Conservation (phyloP, 2,797 vertebrate species). For the Oophaga sylvatica region DNA sequence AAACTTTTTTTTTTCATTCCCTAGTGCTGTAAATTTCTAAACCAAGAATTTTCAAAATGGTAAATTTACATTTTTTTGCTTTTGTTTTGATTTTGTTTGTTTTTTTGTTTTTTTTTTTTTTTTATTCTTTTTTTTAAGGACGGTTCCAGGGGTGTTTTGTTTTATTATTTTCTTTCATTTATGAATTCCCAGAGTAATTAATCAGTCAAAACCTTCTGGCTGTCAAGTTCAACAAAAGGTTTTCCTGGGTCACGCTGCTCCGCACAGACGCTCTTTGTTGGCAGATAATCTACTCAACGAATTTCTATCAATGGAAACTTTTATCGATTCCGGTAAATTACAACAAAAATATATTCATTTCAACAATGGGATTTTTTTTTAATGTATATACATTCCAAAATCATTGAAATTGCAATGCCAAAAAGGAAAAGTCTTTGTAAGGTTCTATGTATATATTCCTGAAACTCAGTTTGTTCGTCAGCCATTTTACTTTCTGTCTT, state of each 20-base stretch:
- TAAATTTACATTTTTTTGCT: neutral
- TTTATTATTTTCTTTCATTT: slow-evolving; percentile 70
- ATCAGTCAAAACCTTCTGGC: slow-evolving; percentile 88
- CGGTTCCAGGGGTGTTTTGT: slow-evolving; percentile 44
- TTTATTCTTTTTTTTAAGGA: slow-evolving; percentile 38
- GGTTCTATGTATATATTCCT: no score
- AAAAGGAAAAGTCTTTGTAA: no score
- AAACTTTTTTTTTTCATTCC: slow-evolving; percentile 33
- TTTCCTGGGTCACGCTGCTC: slow-evolving; percentile 66
- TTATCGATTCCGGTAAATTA: neutral
- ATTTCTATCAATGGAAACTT: neutral
- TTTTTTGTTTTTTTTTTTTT: slow-evolving; percentile 32
- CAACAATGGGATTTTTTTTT: no score
- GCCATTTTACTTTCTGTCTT: no score
- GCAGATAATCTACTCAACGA: neutral
- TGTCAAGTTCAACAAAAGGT: slow-evolving; percentile 86
- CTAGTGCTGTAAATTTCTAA: neutral
- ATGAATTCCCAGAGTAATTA: slow-evolving; percentile 84
- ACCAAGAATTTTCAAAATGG: no score
- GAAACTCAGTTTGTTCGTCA: no score
- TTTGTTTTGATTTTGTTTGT: slow-evolving; percentile 24
- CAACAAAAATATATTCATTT: neutral
- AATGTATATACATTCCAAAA: no score
- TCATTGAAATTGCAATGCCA: no score
- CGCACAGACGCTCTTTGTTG: slow-evolving; percentile 79